Evolutionary conservation across 1,140 invertebrate species (phyloP).

Genomic region (Teleogryllus occipitalis): DNA sequence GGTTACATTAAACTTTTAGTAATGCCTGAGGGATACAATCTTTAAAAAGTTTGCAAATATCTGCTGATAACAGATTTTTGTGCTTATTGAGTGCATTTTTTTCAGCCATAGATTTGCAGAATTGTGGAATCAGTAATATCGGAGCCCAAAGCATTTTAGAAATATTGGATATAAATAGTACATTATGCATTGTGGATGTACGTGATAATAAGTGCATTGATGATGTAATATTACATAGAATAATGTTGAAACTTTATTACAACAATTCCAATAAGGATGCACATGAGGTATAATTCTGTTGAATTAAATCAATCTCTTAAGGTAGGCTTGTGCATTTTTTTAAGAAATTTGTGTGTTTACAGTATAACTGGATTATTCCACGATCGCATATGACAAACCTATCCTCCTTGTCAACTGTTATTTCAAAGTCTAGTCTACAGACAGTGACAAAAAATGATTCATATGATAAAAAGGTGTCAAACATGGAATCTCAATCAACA

Average conservation of each 20-base stretch:
- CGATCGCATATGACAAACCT: background rate
- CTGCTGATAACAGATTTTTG: too few relatives aligned
- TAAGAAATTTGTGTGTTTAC: background rate
- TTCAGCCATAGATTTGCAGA: slow-evolving; percentile 61
- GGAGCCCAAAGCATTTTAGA: slow-evolving; percentile 49
- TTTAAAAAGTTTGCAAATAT: too few relatives aligned
- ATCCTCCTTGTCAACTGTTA: background rate
- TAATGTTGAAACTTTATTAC: background rate
- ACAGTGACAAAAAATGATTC: too few relatives aligned
- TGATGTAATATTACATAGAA: background rate
- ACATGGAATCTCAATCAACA: too few relatives aligned
- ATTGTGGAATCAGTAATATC: slow-evolving; percentile 56
- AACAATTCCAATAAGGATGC: background rate
- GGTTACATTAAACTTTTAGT: too few relatives aligned
- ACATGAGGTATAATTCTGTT: background rate
- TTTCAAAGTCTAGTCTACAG: background rate
- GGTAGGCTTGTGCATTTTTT: background rate
- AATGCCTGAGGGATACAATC: too few relatives aligned
- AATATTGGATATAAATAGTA: slow-evolving; percentile 51
- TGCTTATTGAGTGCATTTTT: background rate
- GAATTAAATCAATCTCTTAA: background rate
- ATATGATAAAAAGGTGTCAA: too few relatives aligned
- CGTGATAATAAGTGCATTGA: slow-evolving; percentile 44
- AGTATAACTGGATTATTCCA: background rate
- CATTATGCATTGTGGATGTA: slow-evolving; percentile 55